Evolutionary conservation across 2,888 invertebrate genomes (phyloP).

Genomic region (Eremobia ochroleuca): DNA sequence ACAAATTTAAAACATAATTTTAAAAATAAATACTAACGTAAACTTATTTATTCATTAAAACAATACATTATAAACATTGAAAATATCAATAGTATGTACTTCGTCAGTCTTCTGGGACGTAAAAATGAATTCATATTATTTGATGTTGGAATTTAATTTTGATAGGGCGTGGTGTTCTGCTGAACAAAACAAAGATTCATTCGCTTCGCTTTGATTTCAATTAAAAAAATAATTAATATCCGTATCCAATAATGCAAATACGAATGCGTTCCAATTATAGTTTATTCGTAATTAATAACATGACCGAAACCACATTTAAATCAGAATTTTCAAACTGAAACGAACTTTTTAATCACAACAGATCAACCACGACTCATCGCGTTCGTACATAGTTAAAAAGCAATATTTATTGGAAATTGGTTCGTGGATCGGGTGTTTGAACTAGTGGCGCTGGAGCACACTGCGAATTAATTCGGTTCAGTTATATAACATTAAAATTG

Average conservation of each 20-base stretch:
- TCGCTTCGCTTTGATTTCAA: slow-evolving; percentile 32
- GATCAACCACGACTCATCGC: slow-evolving; percentile 74
- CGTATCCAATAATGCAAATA: slow-evolving; percentile 43
- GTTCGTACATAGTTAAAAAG: slow-evolving; percentile 76
- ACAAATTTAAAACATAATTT: no score
- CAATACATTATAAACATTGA: no score
- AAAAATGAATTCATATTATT: slow-evolving; percentile 31
- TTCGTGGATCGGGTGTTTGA: slow-evolving; percentile 75
- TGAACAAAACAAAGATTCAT: slow-evolving; percentile 28
- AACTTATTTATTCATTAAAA: no score
- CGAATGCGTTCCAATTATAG: slow-evolving; percentile 60
- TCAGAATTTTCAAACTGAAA: slow-evolving; percentile 63
- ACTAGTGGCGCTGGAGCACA: slow-evolving; percentile 66
- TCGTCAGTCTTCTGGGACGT: slow-evolving; percentile 18
- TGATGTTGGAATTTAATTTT: slow-evolving; percentile 16
- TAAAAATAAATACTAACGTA: no score
- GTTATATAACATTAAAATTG: slow-evolving; percentile 83
- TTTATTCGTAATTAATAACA: slow-evolving; percentile 66
- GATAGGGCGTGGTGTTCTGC: not conserved
- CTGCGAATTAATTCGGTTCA: slow-evolving; percentile 79
- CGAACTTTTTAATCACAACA: slow-evolving; percentile 80
- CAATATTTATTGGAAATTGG: slow-evolving; percentile 81
- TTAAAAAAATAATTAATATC: slow-evolving; percentile 43
- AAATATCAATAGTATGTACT: slow-evolving; percentile 32
- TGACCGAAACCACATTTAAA: slow-evolving; percentile 68